Percentiles rank a stretch among this genome's conserved stretches.
phyloP scores from a whole-genome alignment of 2,113 vertebrate species.

The Rhinoderma darwinii region DNA sequence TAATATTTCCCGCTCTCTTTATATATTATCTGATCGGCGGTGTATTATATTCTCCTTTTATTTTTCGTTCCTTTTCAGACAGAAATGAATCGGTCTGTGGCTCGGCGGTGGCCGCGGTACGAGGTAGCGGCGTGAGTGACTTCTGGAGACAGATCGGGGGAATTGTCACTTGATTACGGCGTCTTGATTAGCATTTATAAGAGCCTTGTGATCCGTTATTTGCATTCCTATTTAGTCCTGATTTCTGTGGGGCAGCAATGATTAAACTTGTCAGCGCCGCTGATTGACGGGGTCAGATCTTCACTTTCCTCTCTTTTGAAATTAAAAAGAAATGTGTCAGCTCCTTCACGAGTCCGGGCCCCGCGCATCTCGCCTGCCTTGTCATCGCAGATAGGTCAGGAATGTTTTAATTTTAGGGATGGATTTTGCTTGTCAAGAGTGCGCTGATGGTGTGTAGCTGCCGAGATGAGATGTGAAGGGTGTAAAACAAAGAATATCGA shows the following conservation, averaged over 20 bases:
- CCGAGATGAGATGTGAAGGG: slow-evolving; percentile 96
- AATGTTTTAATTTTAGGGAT: slow-evolving; percentile 99
- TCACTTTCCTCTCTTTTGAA: slow-evolving; percentile 94
- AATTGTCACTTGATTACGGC: slow-evolving; percentile 99
- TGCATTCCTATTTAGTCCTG: slow-evolving; percentile 99
- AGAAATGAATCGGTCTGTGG: background rate
- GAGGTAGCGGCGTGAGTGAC: slow-evolving; percentile 86
- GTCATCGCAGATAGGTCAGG: slow-evolving; percentile 91
- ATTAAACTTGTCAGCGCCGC: slow-evolving; percentile 98
- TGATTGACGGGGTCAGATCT: slow-evolving; percentile 99
- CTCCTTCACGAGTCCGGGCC: slow-evolving; percentile 84
- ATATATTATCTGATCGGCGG: background rate
- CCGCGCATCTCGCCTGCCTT: slow-evolving; percentile 84
- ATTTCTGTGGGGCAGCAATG: slow-evolving; percentile 96
- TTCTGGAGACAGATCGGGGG: slow-evolving; percentile 89
- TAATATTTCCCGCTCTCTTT: background rate
- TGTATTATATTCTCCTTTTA: background rate
- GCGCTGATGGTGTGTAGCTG: slow-evolving; percentile 89
- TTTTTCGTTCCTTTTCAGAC: background rate
- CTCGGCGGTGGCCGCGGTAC: slow-evolving; percentile 74
- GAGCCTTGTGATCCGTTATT: slow-evolving; percentile 97
- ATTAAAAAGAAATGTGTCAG: slow-evolving; percentile 93
- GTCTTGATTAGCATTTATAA: slow-evolving; percentile 99
- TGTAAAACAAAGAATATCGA: slow-evolving; percentile 92
- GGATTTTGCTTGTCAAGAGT: slow-evolving; percentile 93